Base-by-base conservation (phyloP, 1,140 invertebrate species). In the Drosophila murphyi region DNA sequence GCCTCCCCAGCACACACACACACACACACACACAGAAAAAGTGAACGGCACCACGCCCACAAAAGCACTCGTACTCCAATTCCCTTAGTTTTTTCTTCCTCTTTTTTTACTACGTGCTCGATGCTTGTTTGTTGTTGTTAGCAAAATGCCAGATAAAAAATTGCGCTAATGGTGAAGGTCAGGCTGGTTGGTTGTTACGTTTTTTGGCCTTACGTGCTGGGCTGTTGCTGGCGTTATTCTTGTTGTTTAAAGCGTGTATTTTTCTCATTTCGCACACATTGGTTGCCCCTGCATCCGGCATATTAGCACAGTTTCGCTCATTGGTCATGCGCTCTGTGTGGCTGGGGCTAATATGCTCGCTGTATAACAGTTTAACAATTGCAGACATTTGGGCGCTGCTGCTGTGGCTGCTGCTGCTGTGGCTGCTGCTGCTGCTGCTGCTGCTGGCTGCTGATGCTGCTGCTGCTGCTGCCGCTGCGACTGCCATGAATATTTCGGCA, bases 101-200 rank as follows among this genome's bases (percentile, higher is more conserved):
- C 64, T 41, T 48, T 47, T 62, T 77, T 41, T 64, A 72, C 62
- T 67, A 68, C 71, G 63, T 73, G 62, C 62, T 39, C 48, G 51
- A 32, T 69, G 64, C 50, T 34, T 69, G 37, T 57, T 62, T 77
- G 60, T 56, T 56, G 41, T 61, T 61, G 60, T 59, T 41, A 35
- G 47, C 39, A 64, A 70, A 60, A 48, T 43, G 70, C 35, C 75
- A 50, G 34, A 54, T 55, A 55, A 67, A 48, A 76, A 75, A 69
- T 67, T 89, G 85, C 74, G 73, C 68, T 85, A 81, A 88, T 88
- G 85, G 61, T 85, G 85, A 88, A 88, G 85, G 85, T 88, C 85
- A 88, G 85, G 71, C 78, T 48, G 76, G 20, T 20, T 20, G 20
- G 1, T 73, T 89, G 77, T 89, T 88, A 89, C 85, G 78, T 89